Base-by-base conservation (phyloP, 2,888 invertebrate genomes). In the Thereva unica region DNA sequence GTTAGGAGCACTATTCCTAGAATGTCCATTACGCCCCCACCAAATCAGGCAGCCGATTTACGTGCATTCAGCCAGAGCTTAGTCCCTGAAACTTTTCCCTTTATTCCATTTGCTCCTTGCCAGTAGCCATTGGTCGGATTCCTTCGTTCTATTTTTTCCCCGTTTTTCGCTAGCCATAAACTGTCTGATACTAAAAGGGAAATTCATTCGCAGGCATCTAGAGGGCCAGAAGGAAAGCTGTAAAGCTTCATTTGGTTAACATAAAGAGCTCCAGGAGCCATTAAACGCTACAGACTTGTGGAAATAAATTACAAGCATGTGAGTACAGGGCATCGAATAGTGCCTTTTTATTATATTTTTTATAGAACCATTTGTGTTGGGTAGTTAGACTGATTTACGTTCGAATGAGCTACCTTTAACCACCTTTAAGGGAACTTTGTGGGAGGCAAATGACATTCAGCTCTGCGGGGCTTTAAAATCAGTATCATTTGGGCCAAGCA, bases 181-280 rank as follows among this genome's bases (percentile, higher is more conserved):
- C 59, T 38, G 59, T 38, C 49, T 59, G 47, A 59, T 9, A 38
- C 47, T 49, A 59, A 59, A 59, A 59, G 59, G 45, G 40, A 59
- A 59, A 59, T 59, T 59, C 59, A 59, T 59, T 47, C 59, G 49
- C 23, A 49, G 59, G 38, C 49, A 59, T 59, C 59, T 49, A 6
- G 38, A 59, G 59, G 49, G 59, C 38, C 47, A 47, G 49, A 47
- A 59, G 59, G 49, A 59, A 59, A 59, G 59, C 59, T 59, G 59
- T 59, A 59, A 59, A 59, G 59, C 59, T 59, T 59, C 59, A 59
- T 59, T 59, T 59, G 59, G 59, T 59, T 59, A 59, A 49, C 59
- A 59, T 59, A 59, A 59, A 59, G 59, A 59, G 59, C 59, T 59
- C 59, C 38, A 35, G 59, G 59, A 59, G 47, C 59, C 49, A 59